Evolutionary conservation across 1,140 invertebrate genomes (phyloP).

Genomic region (Listronotus oregonensis): DNA sequence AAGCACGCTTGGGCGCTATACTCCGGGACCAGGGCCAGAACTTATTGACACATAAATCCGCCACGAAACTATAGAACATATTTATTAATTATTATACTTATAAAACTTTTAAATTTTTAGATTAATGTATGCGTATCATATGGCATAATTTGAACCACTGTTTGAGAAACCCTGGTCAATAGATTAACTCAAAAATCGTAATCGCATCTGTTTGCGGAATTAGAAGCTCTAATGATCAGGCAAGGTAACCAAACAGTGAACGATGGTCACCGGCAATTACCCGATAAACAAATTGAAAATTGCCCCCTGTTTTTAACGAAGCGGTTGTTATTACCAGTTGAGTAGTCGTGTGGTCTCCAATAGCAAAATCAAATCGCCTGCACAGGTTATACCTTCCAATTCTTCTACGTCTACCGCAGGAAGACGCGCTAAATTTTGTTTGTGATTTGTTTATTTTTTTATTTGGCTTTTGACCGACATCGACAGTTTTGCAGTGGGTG

Average conservation of each 20-base stretch:
- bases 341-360: constrained; percentile 24
- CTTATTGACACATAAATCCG: too few species aligned
- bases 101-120: too few species aligned
- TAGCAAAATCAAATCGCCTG: constrained; percentile 21
- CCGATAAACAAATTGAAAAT: constrained; percentile 35
- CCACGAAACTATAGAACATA: too few species aligned
- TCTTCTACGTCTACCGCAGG: constrained; percentile 5
- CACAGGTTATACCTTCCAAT: constrained; percentile 19
- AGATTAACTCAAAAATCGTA: too few species aligned
- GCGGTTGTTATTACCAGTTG: constrained; percentile 25
- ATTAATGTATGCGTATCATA: too few species aligned
- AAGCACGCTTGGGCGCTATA: too few species aligned
- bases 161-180: too few species aligned
- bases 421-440: background rate
- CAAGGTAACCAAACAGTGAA: constrained; percentile 20
- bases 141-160: too few species aligned
- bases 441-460: background rate
- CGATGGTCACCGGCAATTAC: constrained; percentile 29
- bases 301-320: constrained; percentile 18
- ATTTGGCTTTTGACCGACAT: background rate
- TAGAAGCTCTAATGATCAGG: constrained; percentile 12
- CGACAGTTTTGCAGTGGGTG: too few species aligned
- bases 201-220: constrained; percentile 15
- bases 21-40: too few species aligned
- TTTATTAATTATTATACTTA: too few species aligned